These are phyloP conservation scores for Micrasema minimum DNA, from an alignment of 1,140 invertebrate species.

Conservation along the genomic window DNA sequence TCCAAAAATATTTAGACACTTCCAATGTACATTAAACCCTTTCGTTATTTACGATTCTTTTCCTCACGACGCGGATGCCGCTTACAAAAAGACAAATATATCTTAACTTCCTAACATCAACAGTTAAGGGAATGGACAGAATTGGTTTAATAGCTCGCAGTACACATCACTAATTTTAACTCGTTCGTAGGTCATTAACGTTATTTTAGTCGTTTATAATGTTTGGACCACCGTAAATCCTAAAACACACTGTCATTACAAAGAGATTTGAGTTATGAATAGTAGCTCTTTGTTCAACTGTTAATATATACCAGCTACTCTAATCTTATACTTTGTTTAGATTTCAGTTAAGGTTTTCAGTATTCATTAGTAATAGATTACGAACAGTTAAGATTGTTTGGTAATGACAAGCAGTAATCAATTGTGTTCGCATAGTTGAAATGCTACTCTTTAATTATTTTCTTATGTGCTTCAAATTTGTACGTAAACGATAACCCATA, in stretches of 20 bases:
- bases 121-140: slow-evolving; percentile 6
- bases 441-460: no score
- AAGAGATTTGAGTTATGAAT: slow-evolving; percentile 25
- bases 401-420: no score
- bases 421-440: no score
- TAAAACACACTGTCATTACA: slow-evolving; percentile 36
- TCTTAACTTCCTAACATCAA: neutral
- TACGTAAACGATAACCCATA: no score
- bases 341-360: no score
- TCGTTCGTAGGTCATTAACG: slow-evolving; percentile 38
- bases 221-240: neutral
- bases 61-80: neutral
- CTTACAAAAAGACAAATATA: slow-evolving; percentile 2
- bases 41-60: neutral
- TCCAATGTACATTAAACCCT: slow-evolving; percentile 6
- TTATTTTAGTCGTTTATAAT: slow-evolving; percentile 22
- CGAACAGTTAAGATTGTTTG: no score
- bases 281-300: neutral
- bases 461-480: no score
- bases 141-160: slow-evolving; percentile 21
- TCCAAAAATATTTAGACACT: neutral
- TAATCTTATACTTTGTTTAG: no score
- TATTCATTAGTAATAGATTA: no score
- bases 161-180: slow-evolving; percentile 22
- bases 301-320: no score